These are phyloP conservation scores for Theristicus caerulescens DNA, from an alignment of 2,113 vertebrate genomes.

Conservation along the genomic window DNA sequence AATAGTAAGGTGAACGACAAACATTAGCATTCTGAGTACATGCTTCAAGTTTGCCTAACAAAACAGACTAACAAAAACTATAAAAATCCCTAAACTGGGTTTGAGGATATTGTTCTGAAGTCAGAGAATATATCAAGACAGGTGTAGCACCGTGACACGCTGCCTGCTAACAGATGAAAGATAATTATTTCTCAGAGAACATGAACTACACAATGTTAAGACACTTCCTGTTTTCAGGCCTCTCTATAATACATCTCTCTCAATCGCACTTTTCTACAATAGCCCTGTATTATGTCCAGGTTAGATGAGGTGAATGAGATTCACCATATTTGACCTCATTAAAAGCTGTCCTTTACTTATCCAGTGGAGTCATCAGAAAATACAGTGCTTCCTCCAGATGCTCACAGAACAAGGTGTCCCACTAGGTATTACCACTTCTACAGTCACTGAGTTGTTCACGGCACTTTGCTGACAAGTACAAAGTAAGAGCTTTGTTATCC, in stretches of 20 bases:
- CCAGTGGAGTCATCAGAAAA: neutral
- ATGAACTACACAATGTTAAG: neutral
- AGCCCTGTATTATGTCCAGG: neutral
- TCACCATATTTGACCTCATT: neutral
- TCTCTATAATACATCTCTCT: neutral
- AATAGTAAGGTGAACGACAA: neutral
- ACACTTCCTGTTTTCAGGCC: neutral
- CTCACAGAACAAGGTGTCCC: neutral
- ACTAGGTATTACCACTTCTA: neutral
- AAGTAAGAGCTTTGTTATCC: neutral
- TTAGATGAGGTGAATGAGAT: neutral
- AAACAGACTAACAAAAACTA: neutral
- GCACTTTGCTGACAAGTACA: neutral
- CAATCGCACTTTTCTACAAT: neutral
- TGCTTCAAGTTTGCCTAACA: neutral
- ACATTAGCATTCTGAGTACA: rapidly evolving
- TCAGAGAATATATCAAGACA: neutral
- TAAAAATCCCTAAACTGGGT: neutral
- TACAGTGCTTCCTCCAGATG: neutral
- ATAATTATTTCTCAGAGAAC: neutral
- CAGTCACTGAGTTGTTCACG: neutral
- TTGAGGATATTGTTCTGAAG: neutral
- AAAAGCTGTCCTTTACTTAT: neutral
- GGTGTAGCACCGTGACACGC: neutral
- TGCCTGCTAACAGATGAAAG: neutral